These are phyloP conservation scores for Argyra leucocephala DNA, from an alignment of 2,888 invertebrate genomes.

Conservation along the genomic window DNA sequence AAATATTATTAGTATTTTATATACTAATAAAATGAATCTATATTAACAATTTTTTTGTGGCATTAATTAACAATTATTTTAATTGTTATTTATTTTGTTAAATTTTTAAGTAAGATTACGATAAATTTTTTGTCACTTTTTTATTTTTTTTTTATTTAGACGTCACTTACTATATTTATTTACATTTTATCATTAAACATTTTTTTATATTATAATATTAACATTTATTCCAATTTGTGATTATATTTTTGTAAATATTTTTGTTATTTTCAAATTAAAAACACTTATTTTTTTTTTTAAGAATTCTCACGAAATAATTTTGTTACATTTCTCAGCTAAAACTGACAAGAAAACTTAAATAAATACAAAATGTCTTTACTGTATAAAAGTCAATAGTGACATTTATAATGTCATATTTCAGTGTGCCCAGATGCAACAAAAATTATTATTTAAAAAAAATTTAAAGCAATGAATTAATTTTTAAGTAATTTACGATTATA, in stretches of 20 bases:
- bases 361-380: not conserved
- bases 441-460: no score
- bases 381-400: no score
- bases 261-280: not conserved
- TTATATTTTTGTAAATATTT: not conserved
- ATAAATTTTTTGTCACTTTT: not conserved
- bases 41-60: not conserved
- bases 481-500: no score
- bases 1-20: no score
- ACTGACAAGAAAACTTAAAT: not conserved
- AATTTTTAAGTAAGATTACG: not conserved
- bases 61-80: not conserved
- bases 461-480: no score
- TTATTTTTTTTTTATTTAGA: not conserved
- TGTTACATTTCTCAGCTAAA: constrained; percentile 1
- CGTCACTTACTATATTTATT: not conserved
- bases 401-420: not conserved
- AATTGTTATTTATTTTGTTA: not conserved
- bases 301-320: not conserved
- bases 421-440: not conserved
- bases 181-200: not conserved
- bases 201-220: not conserved
- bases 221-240: not conserved
- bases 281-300: not conserved
- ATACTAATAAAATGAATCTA: not conserved